Evolutionary conservation across 92 coral and sea anemone genomes (phyloP).

Genomic region (Phenganax marumi): DNA sequence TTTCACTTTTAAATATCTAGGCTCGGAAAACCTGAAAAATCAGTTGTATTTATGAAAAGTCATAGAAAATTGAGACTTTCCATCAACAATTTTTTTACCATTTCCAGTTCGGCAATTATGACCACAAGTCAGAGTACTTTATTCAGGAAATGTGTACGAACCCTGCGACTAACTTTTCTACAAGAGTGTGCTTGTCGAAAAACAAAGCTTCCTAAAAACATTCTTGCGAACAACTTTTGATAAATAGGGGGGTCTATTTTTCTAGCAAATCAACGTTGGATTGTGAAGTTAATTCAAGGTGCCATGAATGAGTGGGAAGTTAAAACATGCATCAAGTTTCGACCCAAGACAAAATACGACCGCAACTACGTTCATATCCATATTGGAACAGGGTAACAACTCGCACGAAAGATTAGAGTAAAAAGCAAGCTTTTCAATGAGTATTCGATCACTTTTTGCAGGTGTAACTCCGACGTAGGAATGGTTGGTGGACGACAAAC

Average conservation of each 20-base stretch:
- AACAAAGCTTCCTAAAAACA: not conserved
- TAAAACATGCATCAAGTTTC: conserved; percentile 67
- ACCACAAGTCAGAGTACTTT: too few relatives aligned
- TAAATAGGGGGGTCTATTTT: not conserved
- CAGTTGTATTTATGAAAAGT: too few relatives aligned
- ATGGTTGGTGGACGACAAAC: conserved; percentile 88
- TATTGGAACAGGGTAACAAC: conserved; percentile 72
- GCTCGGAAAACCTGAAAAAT: too few relatives aligned
- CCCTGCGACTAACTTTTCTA: too few relatives aligned
- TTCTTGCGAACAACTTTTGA: not conserved
- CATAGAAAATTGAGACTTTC: too few relatives aligned
- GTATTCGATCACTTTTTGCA: conserved; percentile 12
- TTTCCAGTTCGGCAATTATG: too few relatives aligned
- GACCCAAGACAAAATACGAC: conserved; percentile 33
- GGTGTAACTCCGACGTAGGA: conserved; percentile 95
- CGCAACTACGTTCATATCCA: conserved; percentile 76
- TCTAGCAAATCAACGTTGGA: conserved; percentile 48
- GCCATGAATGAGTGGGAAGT: conserved; percentile 77
- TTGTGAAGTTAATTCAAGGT: conserved; percentile 59
- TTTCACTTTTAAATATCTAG: too few relatives aligned
- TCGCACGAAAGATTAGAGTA: not conserved
- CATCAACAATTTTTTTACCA: too few relatives aligned
- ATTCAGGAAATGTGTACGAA: too few relatives aligned
- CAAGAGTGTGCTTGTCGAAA: too few relatives aligned
- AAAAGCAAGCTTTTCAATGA: not conserved